Conservation (phyloP, 2,113 vertebrate genomes). For the Bucco capensis region DNA sequence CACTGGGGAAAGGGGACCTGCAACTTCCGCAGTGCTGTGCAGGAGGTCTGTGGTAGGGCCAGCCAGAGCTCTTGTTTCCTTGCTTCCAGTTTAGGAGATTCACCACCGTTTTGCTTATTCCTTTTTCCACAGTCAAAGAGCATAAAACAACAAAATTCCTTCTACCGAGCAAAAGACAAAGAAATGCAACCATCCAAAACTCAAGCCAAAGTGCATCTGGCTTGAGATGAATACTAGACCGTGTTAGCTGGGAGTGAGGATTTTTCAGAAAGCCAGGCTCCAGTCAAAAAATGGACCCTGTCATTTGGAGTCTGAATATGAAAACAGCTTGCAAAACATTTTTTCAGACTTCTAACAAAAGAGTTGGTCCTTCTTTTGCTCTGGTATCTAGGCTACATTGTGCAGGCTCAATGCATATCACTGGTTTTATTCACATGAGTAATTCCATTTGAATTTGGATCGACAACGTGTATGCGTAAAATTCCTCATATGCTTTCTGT, state of each 20-base stretch:
- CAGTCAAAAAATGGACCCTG: slow-evolving; percentile 28
- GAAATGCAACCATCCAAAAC: slow-evolving; percentile 51
- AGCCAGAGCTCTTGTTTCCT: not conserved
- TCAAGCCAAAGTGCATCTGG: slow-evolving; percentile 16
- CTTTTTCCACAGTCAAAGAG: not conserved
- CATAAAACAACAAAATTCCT: slow-evolving; percentile 28
- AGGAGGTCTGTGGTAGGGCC: not conserved
- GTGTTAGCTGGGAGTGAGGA: not conserved
- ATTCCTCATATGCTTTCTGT: slow-evolving; percentile 28
- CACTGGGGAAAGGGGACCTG: not conserved
- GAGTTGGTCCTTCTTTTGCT: slow-evolving; percentile 54
- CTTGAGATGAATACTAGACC: slow-evolving; percentile 47
- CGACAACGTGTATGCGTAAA: slow-evolving; percentile 17
- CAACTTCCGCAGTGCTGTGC: not conserved
- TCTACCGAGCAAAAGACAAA: slow-evolving; percentile 45
- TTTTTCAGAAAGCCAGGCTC: slow-evolving; percentile 37
- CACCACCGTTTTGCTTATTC: not conserved
- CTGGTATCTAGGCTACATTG: slow-evolving; percentile 64
- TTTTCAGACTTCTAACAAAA: slow-evolving; percentile 57
- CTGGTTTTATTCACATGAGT: slow-evolving; percentile 63
- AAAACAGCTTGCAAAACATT: slow-evolving; percentile 61
- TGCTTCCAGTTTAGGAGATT: not conserved
- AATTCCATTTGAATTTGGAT: slow-evolving; percentile 61
- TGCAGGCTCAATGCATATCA: slow-evolving; percentile 55
- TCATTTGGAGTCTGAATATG: slow-evolving; percentile 48